Conservation (phyloP, 2,888 invertebrate genomes). For the Protophormia terraenovae region DNA sequence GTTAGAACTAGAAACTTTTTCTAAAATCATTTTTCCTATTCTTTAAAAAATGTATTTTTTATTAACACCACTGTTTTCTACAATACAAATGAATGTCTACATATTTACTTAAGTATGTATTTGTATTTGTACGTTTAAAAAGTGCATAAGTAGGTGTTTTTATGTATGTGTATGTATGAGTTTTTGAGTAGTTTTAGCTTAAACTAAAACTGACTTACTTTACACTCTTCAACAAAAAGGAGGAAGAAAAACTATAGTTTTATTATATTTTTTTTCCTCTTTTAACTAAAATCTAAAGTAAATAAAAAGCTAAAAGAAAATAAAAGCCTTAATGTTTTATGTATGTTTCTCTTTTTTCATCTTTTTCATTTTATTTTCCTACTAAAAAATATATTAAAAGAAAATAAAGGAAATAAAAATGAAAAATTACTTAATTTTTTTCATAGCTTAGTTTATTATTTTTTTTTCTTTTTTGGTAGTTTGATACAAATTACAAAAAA, state of each 20-base stretch:
- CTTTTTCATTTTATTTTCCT: background rate
- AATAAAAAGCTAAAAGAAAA: constrained; percentile 30
- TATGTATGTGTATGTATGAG: background rate
- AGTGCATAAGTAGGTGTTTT: background rate
- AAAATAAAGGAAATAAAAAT: constrained; percentile 13
- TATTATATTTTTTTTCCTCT: background rate
- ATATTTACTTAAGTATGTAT: background rate
- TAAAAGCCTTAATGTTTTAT: constrained; percentile 53
- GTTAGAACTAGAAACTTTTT: too few species aligned
- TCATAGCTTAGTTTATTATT: background rate
- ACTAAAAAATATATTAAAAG: background rate
- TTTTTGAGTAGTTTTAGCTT: constrained; percentile 45
- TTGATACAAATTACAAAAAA: background rate
- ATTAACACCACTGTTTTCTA: background rate
- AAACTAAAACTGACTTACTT: constrained; percentile 55
- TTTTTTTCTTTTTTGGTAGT: background rate
- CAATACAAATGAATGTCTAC: background rate
- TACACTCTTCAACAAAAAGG: constrained; percentile 1
- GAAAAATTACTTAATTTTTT: constrained; percentile 36
- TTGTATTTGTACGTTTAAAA: background rate
- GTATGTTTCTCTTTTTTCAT: background rate
- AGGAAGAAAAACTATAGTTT: background rate
- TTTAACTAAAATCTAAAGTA: constrained; percentile 15
- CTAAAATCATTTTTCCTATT: too few species aligned
- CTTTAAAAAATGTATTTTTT: too few species aligned